Percentiles rank a stretch among this genome's conserved stretches.
These are phyloP conservation scores for Toxotes jaculatrix DNA, from an alignment of 2,113 vertebrate species.

Conservation along the genomic window DNA sequence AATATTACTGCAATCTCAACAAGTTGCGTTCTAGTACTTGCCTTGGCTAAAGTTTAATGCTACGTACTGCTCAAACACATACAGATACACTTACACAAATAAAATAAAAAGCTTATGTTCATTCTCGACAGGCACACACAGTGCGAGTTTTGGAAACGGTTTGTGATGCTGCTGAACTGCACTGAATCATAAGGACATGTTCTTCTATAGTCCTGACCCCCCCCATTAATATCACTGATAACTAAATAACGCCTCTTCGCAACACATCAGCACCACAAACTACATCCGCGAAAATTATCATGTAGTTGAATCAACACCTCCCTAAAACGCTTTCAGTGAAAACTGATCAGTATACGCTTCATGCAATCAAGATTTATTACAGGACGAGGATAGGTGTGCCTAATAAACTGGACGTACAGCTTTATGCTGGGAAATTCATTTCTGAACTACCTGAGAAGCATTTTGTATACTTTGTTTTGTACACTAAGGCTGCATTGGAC, in stretches of 20 bases:
- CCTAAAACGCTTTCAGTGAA: not conserved
- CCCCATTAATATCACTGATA: no score
- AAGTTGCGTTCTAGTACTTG: not conserved
- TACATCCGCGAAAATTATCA: not conserved
- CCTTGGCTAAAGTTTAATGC: slow-evolving; percentile 16
- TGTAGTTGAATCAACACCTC: not conserved
- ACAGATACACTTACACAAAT: not conserved
- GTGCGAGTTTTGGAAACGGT: slow-evolving; percentile 5
- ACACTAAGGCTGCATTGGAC: not conserved
- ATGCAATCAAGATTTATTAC: not conserved
- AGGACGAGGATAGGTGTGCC: not conserved
- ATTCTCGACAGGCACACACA: not conserved
- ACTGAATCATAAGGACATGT: no score
- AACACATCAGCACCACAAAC: not conserved
- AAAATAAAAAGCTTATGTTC: not conserved
- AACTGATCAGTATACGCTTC: not conserved
- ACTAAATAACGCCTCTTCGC: not conserved
- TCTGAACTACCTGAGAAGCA: not conserved
- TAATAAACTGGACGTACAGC: not conserved
- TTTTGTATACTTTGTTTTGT: not conserved
- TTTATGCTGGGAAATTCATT: not conserved
- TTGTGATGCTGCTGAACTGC: no score
- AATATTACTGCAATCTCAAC: slow-evolving; percentile 46
- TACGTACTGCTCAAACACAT: slow-evolving; percentile 22
- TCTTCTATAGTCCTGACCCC: no score